Evolutionary conservation across 2,113 vertebrate species (phyloP).

Genomic region (Sphaerodactylus townsendi): DNA sequence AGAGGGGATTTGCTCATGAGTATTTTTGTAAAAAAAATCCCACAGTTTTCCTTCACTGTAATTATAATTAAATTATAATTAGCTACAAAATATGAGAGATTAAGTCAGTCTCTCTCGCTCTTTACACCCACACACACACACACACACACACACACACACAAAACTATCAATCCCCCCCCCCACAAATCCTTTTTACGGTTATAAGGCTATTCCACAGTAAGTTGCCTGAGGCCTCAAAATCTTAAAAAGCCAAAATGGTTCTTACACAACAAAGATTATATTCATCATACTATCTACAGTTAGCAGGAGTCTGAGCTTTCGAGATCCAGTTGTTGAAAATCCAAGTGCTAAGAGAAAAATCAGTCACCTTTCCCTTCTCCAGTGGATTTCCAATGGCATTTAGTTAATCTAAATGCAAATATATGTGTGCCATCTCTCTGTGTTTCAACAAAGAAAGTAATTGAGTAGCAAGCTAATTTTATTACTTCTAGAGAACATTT

Average conservation of each 20-base stretch:
- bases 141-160: too few relatives aligned
- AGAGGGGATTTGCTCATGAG: not conserved
- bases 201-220: not conserved
- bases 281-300: not conserved
- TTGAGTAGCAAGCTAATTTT: constrained; percentile 7
- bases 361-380: not conserved
- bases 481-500: constrained; percentile 4
- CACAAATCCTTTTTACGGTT: not conserved
- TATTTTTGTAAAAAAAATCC: not conserved
- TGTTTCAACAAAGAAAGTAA: constrained; percentile 32
- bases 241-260: not conserved
- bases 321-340: not conserved
- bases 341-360: constrained; percentile 30
- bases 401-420: constrained; percentile 56
- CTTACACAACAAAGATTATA: not conserved
- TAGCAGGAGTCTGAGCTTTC: not conserved
- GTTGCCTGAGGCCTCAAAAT: not conserved
- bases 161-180: not conserved
- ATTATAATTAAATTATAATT: not conserved
- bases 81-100: not conserved
- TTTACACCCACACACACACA: too few relatives aligned
- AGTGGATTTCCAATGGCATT: constrained; percentile 16
- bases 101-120: not conserved
- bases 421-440: not conserved
- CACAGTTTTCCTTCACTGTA: not conserved